phyloP scores from a whole-genome alignment of 92 coral and sea anemone species.

The Epizoanthus illoricatus region DNA sequence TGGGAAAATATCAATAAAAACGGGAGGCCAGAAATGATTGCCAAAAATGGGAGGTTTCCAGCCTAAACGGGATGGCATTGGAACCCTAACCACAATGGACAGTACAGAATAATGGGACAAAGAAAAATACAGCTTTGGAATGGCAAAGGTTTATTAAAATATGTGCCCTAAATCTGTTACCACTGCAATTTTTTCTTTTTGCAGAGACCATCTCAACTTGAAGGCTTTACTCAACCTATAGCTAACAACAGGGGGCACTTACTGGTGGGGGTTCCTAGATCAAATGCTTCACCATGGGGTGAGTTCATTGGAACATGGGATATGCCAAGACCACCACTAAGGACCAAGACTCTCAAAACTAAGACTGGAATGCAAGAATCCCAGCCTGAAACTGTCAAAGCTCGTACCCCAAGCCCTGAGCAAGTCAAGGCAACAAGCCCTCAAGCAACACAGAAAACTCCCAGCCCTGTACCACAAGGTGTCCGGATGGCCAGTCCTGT shows the following conservation, averaged over 20 bases:
- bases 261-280: conserved; percentile 83
- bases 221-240: conserved; percentile 88
- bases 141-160: no score
- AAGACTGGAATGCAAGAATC: conserved; percentile 44
- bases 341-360: conserved; percentile 76
- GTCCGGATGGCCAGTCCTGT: conserved; percentile 36
- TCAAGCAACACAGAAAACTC: conserved; percentile 31
- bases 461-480: conserved; percentile 42
- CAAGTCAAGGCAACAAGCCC: conserved; percentile 17
- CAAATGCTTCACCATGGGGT: conserved; percentile 89
- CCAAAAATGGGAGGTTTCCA: no score
- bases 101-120: no score
- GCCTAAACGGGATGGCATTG: no score
- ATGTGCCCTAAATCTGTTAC: no score
- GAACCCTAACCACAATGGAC: no score
- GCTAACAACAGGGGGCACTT: conserved; percentile 93
- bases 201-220: conserved; percentile 90
- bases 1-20: no score
- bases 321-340: conserved; percentile 62
- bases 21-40: no score
- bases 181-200: background rate
- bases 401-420: conserved; percentile 33
- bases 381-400: conserved; percentile 34
- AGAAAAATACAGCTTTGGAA: no score
- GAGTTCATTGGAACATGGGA: conserved; percentile 97